Evolutionary conservation across 2,113 vertebrate genomes (phyloP).

Genomic region (Poeciliopsis retropinna): DNA sequence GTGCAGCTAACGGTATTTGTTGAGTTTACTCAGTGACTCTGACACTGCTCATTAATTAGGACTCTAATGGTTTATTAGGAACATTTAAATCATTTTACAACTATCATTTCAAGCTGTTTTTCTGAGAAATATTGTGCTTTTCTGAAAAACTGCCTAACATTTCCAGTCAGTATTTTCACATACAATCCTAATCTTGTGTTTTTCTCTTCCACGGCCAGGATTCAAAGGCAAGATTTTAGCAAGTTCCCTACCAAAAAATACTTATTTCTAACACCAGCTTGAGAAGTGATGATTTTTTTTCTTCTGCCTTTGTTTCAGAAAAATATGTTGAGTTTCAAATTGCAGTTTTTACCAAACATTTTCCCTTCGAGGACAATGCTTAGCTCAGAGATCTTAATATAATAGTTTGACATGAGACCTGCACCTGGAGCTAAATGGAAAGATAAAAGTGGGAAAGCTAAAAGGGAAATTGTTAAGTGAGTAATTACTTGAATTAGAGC

Average conservation of each 20-base stretch:
- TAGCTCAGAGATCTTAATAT: background rate
- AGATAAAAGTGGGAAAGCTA: slow-evolving; percentile 11
- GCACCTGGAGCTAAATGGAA: slow-evolving; percentile 5
- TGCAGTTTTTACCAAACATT: background rate
- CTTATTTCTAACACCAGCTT: background rate
- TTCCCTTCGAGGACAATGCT: background rate
- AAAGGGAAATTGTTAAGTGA: slow-evolving; percentile 1
- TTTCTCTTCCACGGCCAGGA: background rate
- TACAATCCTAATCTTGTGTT: too few species aligned
- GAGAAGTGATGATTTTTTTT: background rate
- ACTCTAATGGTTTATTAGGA: too few species aligned
- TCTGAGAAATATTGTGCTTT: too few species aligned
- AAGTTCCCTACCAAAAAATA: background rate
- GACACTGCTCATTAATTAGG: too few species aligned
- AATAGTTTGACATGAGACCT: background rate
- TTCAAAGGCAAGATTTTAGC: background rate
- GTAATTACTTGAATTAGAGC: background rate
- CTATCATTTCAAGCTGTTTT: too few species aligned
- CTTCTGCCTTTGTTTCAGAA: background rate
- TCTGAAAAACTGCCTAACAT: too few species aligned
- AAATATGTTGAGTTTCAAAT: background rate
- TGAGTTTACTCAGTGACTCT: too few species aligned
- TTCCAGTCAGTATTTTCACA: too few species aligned
- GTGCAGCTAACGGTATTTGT: too few species aligned
- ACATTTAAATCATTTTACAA: too few species aligned